Percentiles rank a stretch among this genome's conserved stretches.
These are phyloP conservation scores for Malthinus seriepunctatus DNA, from an alignment of 2,888 invertebrate species.

Conservation along the genomic window DNA sequence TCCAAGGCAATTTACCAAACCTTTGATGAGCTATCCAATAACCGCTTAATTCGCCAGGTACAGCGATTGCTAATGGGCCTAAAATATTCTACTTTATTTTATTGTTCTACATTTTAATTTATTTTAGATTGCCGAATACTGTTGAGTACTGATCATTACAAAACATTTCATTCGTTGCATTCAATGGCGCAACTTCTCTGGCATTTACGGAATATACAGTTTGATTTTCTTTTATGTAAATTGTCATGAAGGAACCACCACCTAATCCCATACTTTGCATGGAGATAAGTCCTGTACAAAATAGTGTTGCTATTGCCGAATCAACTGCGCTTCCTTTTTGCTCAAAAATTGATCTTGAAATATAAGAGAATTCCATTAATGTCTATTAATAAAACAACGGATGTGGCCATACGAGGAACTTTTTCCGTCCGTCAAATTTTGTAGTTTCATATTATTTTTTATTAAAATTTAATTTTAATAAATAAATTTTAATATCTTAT, in stretches of 20 bases:
- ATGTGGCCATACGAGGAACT: too few species aligned
- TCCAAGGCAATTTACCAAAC: constrained; percentile 78
- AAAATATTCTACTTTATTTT: constrained; percentile 24
- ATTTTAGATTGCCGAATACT: constrained; percentile 53
- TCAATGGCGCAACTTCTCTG: constrained; percentile 73
- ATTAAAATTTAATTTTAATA: too few species aligned
- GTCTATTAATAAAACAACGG: too few species aligned
- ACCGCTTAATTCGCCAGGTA: constrained; percentile 83
- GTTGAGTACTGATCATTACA: constrained; percentile 55
- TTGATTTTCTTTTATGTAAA: constrained; percentile 65
- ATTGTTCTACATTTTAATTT: background rate
- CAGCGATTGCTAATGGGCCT: constrained; percentile 72
- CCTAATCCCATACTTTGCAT: constrained; percentile 82
- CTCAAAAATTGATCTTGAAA: constrained; percentile 61
- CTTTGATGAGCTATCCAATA: constrained; percentile 73
- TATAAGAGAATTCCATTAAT: too few species aligned
- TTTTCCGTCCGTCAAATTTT: too few species aligned
- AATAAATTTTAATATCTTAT: too few species aligned
- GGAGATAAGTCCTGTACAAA: constrained; percentile 82
- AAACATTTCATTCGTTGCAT: constrained; percentile 65
- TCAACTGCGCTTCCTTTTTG: constrained; percentile 82
- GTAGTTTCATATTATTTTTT: too few species aligned
- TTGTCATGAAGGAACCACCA: constrained; percentile 79
- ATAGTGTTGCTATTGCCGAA: constrained; percentile 78
- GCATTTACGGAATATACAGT: constrained; percentile 70